These are phyloP conservation scores for Megaptera novaeangliae DNA, from an alignment of 2,113 vertebrate species.

Conservation along the genomic window DNA sequence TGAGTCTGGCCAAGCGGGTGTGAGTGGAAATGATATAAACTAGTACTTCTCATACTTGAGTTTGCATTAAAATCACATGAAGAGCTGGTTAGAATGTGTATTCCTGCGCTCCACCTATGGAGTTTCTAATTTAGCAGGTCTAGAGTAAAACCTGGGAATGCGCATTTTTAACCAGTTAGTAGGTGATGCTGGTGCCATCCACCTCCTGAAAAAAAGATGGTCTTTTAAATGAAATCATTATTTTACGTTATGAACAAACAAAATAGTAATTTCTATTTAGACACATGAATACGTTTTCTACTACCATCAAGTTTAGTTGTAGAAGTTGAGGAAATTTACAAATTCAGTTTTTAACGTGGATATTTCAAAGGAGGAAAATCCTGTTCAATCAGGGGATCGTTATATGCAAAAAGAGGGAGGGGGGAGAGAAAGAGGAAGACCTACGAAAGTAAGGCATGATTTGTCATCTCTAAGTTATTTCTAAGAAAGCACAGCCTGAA, in stretches of 20 bases:
- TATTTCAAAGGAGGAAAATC: not conserved
- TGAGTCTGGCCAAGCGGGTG: not conserved
- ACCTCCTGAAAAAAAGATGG: not conserved
- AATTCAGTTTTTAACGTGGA: not conserved
- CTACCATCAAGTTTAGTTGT: not conserved
- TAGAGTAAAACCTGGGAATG: not conserved
- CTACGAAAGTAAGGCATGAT: not conserved
- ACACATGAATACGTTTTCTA: not conserved
- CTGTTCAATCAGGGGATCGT: not conserved
- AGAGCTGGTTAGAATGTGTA: not conserved
- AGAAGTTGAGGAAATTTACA: not conserved
- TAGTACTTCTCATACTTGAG: not conserved
- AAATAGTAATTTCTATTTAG: not conserved
- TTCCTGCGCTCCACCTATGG: not conserved
- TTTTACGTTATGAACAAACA: not conserved
- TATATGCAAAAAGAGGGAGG: not conserved
- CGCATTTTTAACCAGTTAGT: not conserved
- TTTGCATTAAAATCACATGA: not conserved
- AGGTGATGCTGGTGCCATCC: not conserved
- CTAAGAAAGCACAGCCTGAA: not conserved
- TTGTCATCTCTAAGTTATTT: not conserved
- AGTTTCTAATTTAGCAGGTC: not conserved
- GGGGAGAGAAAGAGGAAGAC: not conserved
- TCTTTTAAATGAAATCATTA: not conserved
- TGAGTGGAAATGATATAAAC: not conserved